Percentiles rank a stretch among this genome's conserved stretches.
Evolutionary conservation across 1,140 invertebrate species (phyloP).

Genomic region (Eurosta solidaginis): DNA sequence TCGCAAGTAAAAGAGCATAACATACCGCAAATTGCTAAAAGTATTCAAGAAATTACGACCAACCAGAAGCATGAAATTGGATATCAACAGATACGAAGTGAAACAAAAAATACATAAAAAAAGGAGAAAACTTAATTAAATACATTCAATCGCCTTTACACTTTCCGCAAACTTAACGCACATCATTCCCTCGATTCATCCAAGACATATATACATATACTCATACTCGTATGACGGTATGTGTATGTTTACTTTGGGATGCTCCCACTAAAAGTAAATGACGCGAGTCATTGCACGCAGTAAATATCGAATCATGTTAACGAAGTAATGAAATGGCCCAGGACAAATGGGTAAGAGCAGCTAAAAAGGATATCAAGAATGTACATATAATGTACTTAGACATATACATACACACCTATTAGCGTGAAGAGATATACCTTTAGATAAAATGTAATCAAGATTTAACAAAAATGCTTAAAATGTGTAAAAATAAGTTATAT

Average conservation of each 20-base stretch:
- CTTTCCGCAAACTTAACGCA: not conserved
- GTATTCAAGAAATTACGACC: not conserved
- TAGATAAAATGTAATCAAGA: not conserved
- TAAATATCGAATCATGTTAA: slow-evolving; percentile 33
- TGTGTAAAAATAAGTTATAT: slow-evolving; percentile 1
- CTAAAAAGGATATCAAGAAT: not conserved
- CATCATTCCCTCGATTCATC: not conserved
- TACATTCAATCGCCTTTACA: slow-evolving; percentile 5
- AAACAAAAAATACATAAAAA: not conserved
- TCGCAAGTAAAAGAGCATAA: not conserved
- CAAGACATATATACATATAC: not conserved
- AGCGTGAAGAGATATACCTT: no score
- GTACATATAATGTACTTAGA: no score
- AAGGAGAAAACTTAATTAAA: not conserved
- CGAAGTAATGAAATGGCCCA: slow-evolving; percentile 27
- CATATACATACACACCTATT: not conserved
- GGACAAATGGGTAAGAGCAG: slow-evolving; percentile 11
- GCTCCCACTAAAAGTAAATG: slow-evolving; percentile 27
- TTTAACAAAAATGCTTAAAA: not conserved
- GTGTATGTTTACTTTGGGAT: not conserved
- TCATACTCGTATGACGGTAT: not conserved
- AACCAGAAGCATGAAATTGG: not conserved
- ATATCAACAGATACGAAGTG: not conserved
- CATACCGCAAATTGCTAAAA: not conserved
- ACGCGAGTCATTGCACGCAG: slow-evolving; percentile 29